A percentile compares a stretch with the other conserved stretches of the same genome.
Evolutionary conservation across 1,140 invertebrate genomes (phyloP).

Genomic region (Caenorhabditis inopinata): DNA sequence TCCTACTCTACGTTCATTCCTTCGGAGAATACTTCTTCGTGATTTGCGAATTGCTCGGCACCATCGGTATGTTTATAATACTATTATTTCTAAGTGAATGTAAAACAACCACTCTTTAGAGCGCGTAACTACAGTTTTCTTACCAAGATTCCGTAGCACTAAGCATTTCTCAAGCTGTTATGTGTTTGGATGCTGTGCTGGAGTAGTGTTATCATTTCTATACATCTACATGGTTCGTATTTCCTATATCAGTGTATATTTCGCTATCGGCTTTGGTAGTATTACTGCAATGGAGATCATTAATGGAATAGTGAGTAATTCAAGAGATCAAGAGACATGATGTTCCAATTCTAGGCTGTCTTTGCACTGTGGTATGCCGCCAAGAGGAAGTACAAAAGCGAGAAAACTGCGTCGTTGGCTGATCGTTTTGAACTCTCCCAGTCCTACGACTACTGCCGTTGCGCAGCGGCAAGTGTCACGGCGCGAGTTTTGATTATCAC

Average conservation of each 20-base stretch:
- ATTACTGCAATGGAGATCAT: not conserved
- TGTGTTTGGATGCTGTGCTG: not conserved
- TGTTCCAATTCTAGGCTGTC: not conserved
- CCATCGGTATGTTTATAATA: not conserved
- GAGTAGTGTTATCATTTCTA: not conserved
- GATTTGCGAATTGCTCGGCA: not conserved
- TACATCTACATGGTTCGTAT: not conserved
- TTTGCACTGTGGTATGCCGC: not conserved
- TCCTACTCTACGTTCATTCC: not conserved
- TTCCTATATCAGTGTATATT: not conserved
- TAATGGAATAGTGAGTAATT: not conserved
- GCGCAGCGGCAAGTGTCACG: not conserved
- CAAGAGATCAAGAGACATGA: not conserved
- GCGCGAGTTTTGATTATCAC: not conserved
- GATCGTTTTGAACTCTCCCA: not conserved
- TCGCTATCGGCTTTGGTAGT: not conserved
- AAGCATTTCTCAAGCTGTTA: not conserved
- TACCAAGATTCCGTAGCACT: not conserved
- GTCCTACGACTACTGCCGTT: not conserved
- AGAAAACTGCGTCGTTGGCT: not conserved
- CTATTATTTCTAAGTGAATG: not conserved
- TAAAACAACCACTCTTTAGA: not conserved
- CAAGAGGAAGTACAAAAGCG: not conserved
- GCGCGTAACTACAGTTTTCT: not conserved
- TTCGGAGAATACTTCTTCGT: constrained; percentile 5